Evolutionary conservation across 2,113 vertebrate genomes (phyloP).

Genomic region (Rhinoptilus africanus): DNA sequence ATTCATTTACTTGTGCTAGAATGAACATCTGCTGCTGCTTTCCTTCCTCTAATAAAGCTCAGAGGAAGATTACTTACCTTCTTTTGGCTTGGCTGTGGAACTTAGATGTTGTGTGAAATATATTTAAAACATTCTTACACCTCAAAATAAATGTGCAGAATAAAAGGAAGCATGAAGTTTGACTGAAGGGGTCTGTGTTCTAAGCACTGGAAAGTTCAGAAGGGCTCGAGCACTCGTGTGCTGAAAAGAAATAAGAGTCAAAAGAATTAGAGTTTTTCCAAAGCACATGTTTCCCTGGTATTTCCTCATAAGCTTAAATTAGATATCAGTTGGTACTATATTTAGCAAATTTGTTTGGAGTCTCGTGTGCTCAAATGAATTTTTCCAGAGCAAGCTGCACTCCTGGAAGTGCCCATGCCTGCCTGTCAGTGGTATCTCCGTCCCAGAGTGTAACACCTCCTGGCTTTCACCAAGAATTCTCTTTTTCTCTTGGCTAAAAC

Average conservation of each 20-base stretch:
- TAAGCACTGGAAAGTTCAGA: neutral
- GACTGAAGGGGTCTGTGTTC: neutral
- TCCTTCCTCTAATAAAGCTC: neutral
- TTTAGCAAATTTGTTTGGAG: constrained; percentile 60
- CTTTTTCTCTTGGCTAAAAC: neutral
- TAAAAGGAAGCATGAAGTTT: neutral
- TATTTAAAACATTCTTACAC: neutral
- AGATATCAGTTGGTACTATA: constrained; percentile 43
- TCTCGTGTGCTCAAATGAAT: constrained; percentile 8
- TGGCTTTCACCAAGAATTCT: neutral
- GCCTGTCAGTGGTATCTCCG: neutral
- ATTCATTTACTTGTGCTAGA: neutral
- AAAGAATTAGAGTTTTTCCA: constrained; percentile 39
- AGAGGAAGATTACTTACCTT: neutral
- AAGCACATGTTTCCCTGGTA: constrained; percentile 50
- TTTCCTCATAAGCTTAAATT: constrained; percentile 54
- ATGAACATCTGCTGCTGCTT: neutral
- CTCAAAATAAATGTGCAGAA: neutral
- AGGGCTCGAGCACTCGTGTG: neutral
- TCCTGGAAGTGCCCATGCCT: neutral
- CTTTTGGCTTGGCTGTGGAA: neutral
- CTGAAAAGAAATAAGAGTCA: neutral
- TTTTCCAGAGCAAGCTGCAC: constrained; percentile 9
- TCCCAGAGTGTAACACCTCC: neutral
- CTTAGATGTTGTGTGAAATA: neutral